Conservation (phyloP, 2,113 vertebrate genomes). For the Megaleporinus macrocephalus region DNA sequence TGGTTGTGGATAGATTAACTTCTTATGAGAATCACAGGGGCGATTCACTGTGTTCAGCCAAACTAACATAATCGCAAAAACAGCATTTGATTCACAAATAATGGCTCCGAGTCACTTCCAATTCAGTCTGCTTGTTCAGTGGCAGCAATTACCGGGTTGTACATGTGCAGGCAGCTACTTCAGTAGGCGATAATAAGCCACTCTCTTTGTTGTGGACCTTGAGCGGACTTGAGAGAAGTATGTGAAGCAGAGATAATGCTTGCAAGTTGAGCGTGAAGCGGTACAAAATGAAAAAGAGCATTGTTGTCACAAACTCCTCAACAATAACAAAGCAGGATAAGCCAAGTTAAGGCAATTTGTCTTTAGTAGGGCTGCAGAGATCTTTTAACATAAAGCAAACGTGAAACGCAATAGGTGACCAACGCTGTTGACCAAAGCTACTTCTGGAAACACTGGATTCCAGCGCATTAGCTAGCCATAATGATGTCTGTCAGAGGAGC, state of each 20-base stretch:
- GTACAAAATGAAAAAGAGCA: conserved; percentile 64
- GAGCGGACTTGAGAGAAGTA: conserved; percentile 68
- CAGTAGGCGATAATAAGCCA: conserved; percentile 75
- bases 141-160: conserved; percentile 70
- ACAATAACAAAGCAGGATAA: conserved; percentile 66
- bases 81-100: conserved; percentile 75
- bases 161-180: conserved; percentile 74
- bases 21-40: conserved; percentile 51
- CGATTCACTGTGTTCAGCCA: conserved; percentile 62
- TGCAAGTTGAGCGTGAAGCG: conserved; percentile 65
- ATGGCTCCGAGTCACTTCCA: conserved; percentile 72
- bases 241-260: conserved; percentile 71
- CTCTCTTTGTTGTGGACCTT: conserved; percentile 76
- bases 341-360: conserved; percentile 69
- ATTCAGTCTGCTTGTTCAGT: conserved; percentile 71
- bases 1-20: conserved; percentile 43
- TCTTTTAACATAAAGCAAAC: conserved; percentile 51
- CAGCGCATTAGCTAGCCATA: conserved; percentile 47
- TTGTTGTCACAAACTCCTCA: conserved; percentile 67
- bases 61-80: conserved; percentile 71
- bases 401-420: conserved; percentile 55
- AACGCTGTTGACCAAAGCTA: conserved; percentile 50
- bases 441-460: conserved; percentile 31
- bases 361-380: conserved; percentile 62
- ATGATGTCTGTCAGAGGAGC: conserved; percentile 52